Evolutionary conservation across 2,888 invertebrate genomes (phyloP), one percentile per base, ranked within the genome.

Genomic region (Brenthis ino): DNA sequence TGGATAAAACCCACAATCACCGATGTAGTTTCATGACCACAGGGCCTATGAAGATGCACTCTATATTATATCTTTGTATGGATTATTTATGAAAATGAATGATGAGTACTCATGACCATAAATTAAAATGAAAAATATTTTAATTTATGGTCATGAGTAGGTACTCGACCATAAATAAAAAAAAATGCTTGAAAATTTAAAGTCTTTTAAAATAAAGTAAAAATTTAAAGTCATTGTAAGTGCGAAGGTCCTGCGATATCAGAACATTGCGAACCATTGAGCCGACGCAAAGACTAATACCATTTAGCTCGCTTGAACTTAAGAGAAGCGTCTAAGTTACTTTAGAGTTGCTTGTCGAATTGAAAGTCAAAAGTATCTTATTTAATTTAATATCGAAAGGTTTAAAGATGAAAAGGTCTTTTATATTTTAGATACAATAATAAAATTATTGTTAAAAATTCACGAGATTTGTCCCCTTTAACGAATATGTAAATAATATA

Each of bases 201-300:
- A 43, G 37, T 43, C 8, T 43, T 43, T 43, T 8, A 0, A 43
- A 43, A 43, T 11, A 43, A 6, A 50, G 48, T 48, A 43, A n/a
- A 67, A 56, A 50, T 43, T 43, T 33, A 68, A 51, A 68, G 65
- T 50, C 60, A 68, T 54, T 63, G 55, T 13, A n/a, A 67, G 82
- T 80, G 75, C 78, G 79, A 80, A 79, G 75, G 79, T 77, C 67
- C 71, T 72, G 78, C 74, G 77, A 76, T 75, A 75, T 73, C 70
- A 69, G 68, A 69, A 71, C 74, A 72, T 68, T 69, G 73, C 79
- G 79, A 85, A 76, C 77, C 86, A 86, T 83, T 85, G 87, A 86
- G 79, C 82, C 77, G 84, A 71, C 63, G 71, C 70, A 75, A 75
- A 77, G 73, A 71, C 74, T 74, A 78, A 76, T 76, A 71, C 68